Base-by-base conservation (phyloP, 2,888 invertebrate genomes). In the Nomada fabriciana region DNA sequence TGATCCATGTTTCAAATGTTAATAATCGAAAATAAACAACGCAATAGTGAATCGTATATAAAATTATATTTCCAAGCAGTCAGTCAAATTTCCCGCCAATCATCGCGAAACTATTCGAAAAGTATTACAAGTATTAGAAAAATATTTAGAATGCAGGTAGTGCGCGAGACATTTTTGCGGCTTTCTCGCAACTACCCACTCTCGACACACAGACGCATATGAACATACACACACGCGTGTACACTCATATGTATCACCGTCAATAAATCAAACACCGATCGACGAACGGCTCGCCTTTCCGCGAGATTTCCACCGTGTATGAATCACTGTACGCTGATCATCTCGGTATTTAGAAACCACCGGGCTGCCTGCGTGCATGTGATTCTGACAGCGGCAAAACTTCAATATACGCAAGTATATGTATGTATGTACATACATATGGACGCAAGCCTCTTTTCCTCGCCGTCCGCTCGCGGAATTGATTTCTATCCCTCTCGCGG, bases 241-340 rank as follows among this genome's bases (percentile, higher is more conserved):
- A 36, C 36, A 7, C 7, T 36, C 36, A 7, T 36, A 36, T 36
- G 7, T 7, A 77, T 65, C 52, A n/a, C 52, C 43, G 18, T 50
- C 55, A 52, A 80, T 82, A 82, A 82, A 82, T 82, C 71, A 70
- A 71, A 36, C 42, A 3, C n/a, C 50, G 65, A 75, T 75, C 81
- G 68, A 55, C 53, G 50, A 72, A 59, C 74, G 61, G 53, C 36
- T 47, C 23, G 25, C 23, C 1, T 63, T 23, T 15, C 36, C 52
- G 57, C 47, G 52, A 29, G 36, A 64, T 71, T 65, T 23, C 36
- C 25, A 43, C 47, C 47, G 13, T 36, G 36, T 60, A 77, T 68
- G 76, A 81, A 83, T 81, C 74, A 60, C 47, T 23, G 36, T 36
- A 20, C 23, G 25, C 69, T 61, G 70, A 83, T 81, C 76, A 77